Evolutionary conservation across 2,797 vertebrate species (phyloP).

Genomic region (Valencia hispanica): DNA sequence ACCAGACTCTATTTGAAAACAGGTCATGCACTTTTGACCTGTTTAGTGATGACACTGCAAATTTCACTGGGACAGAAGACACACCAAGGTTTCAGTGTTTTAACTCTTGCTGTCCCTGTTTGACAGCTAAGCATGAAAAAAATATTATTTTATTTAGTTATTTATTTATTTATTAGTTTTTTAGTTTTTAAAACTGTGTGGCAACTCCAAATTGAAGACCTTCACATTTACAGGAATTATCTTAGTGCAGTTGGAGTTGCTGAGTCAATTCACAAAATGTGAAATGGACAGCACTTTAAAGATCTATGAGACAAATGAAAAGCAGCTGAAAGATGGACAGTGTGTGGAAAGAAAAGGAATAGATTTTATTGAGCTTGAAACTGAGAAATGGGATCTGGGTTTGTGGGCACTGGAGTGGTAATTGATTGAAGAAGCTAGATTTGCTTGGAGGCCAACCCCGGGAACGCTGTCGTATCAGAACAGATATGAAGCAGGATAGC

Average conservation of each 20-base stretch:
- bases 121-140: neutral
- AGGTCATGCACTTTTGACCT: neutral
- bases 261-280: conserved; percentile 42
- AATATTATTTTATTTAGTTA: neutral
- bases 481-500: conserved; percentile 63
- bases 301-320: conserved; percentile 63
- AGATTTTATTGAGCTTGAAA: conserved; percentile 78
- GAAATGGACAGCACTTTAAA: conserved; percentile 47
- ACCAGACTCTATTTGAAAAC: conserved; percentile 6
- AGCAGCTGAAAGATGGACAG: conserved; percentile 53
- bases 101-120: neutral
- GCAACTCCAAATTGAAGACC: conserved; percentile 24
- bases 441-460: conserved; percentile 51
- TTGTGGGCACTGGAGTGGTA: conserved; percentile 68
- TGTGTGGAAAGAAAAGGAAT: conserved; percentile 59
- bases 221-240: conserved; percentile 10
- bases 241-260: conserved; percentile 6
- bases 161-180: neutral
- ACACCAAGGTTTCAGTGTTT: conserved; percentile 5
- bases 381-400: conserved; percentile 76
- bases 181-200: neutral
- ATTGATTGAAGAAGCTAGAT: conserved; percentile 76
- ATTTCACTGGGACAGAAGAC: neutral
- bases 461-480: conserved; percentile 52
- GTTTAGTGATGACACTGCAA: neutral